Evolutionary conservation across 2,797 vertebrate genomes (phyloP).

Genomic region (Tangara arthus): DNA sequence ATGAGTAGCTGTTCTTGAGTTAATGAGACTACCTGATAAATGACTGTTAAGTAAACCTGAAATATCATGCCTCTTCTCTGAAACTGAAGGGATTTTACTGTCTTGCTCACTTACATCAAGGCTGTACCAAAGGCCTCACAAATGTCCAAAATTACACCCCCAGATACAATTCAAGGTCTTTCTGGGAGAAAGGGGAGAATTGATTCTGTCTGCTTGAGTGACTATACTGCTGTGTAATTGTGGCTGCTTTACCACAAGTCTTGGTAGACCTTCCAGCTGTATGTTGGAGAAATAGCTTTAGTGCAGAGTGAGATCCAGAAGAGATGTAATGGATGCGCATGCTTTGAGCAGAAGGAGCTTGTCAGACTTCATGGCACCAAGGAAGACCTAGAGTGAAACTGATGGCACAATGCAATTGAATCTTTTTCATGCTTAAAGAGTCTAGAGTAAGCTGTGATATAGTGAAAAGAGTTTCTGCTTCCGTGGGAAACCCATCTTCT

Average conservation of each 20-base stretch:
- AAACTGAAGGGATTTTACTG: neutral
- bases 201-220: neutral
- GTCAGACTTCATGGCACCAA: neutral
- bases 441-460: neutral
- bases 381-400: neutral
- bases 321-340: neutral
- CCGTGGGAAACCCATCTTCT: neutral
- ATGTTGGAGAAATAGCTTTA: neutral
- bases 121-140: neutral
- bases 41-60: neutral
- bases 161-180: neutral
- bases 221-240: neutral
- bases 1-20: neutral
- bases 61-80: neutral
- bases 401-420: neutral
- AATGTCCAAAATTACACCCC: neutral
- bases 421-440: neutral
- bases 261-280: neutral
- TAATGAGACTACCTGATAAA: neutral
- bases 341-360: neutral
- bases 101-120: neutral
- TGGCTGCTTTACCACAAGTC: neutral
- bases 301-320: neutral
- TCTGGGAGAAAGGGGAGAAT: neutral
- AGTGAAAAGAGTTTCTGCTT: neutral